Base-by-base conservation (phyloP, 2,888 invertebrate species). In the Nomada hirtipes region DNA sequence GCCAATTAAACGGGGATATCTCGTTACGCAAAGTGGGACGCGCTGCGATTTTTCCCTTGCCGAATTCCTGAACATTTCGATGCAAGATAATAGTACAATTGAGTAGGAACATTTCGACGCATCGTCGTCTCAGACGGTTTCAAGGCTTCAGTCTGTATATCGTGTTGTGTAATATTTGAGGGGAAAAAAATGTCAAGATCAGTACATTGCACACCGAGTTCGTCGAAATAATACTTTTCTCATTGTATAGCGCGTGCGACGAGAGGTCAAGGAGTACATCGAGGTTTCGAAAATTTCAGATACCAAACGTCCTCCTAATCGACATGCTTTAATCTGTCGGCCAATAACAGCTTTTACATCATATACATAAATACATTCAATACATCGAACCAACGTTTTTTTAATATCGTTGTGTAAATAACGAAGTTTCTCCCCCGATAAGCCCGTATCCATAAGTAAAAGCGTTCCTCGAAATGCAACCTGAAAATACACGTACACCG, bases 351-450 rank as follows among this genome's bases (percentile, higher is more conserved):
- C 81, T 83, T 77, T 82, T 88, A 89, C 86, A 90, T 84, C 84
- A 74, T 85, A 83, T 85, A 89, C 88, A 89, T 89, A 90, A 89
- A 88, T 85, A 89, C 89, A 89, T 84, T 81, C 81, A 88, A 63
- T 86, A 89, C 89, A 89, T 89, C 82, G 89, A 89, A 72, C 83
- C 82, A 89, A 87, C 80, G 81, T 78, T 68, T 82, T 79, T 81
- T 73, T 75, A 75, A 76, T 72, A 61, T 83, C 82, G 82, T 85
- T 82, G 84, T 79, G 70, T 76, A 57, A 76, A 74, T 65, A 84
- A 85, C 77, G 59, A 78, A 60, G 72, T 69, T 77, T 67, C 57
- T 26, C 55, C 42, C 72, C 7, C 18, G 10, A 36, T 70, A 59
- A 57, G 26, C 20, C 13, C 63, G 13, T 79, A 23, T 29, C 23